phyloP scores from a whole-genome alignment of 2,113 vertebrate species.

The sheep (Ovis aries) region DNA sequence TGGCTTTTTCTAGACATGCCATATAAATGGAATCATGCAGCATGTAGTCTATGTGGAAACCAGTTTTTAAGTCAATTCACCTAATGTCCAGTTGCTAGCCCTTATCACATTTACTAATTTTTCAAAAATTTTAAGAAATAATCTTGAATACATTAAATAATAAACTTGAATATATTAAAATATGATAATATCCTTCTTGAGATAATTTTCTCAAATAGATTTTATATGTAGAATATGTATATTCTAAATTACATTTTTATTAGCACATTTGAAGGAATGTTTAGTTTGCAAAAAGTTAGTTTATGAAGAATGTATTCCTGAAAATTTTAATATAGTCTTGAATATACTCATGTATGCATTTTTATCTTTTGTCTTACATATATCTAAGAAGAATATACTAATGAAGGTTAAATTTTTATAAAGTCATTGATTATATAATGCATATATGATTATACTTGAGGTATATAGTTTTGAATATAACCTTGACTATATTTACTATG shows the following conservation, averaged over 20 bases:
- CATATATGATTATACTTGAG: neutral
- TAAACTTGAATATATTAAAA: slow-evolving; percentile 26
- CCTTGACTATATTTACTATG: neutral
- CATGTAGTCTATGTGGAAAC: neutral
- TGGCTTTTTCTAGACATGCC: neutral
- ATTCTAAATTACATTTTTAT: slow-evolving; percentile 12
- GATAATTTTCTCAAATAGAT: neutral
- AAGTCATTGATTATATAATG: neutral
- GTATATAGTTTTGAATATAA: neutral
- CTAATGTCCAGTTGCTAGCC: neutral
- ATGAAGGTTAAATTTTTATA: neutral
- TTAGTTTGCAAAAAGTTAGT: neutral
- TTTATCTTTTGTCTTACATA: neutral
- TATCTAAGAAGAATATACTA: neutral
- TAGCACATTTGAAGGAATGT: neutral
- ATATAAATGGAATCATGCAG: neutral
- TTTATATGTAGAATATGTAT: neutral
- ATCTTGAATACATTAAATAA: neutral
- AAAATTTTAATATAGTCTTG: neutral
- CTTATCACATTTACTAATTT: neutral
- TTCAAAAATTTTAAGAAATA: neutral
- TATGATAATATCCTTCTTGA: slow-evolving; percentile 9
- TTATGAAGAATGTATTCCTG: neutral
- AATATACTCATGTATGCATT: neutral
- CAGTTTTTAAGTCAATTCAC: neutral